Conservation (phyloP, 2,888 invertebrate species). For the Pseudolycoriella hygida region DNA sequence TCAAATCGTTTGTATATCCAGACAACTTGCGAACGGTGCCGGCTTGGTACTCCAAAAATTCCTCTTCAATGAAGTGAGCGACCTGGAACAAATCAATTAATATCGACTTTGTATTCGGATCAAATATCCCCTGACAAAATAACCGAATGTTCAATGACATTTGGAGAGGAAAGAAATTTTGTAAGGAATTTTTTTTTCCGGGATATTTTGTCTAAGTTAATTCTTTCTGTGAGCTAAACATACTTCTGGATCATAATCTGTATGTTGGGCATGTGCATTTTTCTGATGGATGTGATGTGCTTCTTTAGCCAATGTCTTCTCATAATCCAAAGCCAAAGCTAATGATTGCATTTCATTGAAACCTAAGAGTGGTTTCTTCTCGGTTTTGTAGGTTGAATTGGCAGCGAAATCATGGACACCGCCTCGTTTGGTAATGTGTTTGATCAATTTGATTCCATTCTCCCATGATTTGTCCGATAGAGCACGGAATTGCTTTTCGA, state of each 20-base stretch:
- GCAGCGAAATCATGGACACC: conserved; percentile 36
- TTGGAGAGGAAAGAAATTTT: too few species aligned
- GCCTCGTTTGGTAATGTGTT: conserved; percentile 60
- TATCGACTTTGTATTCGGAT: too few species aligned
- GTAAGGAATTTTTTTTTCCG: too few species aligned
- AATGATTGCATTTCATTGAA: conserved; percentile 50
- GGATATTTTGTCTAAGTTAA: background rate
- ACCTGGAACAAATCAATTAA: conserved; percentile 35
- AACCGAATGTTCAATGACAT: too few species aligned
- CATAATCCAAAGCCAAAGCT: conserved; percentile 54
- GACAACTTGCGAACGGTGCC: conserved; percentile 48
- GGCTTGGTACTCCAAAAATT: conserved; percentile 52
- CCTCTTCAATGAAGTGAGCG: conserved; percentile 57
- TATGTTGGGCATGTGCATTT: conserved; percentile 22
- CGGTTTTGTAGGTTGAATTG: background rate
- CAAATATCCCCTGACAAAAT: too few species aligned
- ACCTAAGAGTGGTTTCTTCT: conserved; percentile 30
- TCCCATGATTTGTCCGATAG: conserved; percentile 60
- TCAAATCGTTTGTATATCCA: conserved; percentile 56
- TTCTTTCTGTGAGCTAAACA: background rate
- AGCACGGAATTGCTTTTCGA: conserved; percentile 52
- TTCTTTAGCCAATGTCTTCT: conserved; percentile 50
- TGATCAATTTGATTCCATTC: conserved; percentile 54
- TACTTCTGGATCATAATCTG: conserved; percentile 47
- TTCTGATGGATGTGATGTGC: conserved; percentile 46